Evolutionary conservation across 1,140 invertebrate species (phyloP), one percentile per base, ranked within the genome.

Genomic region (Eurytemora carolleeae): DNA sequence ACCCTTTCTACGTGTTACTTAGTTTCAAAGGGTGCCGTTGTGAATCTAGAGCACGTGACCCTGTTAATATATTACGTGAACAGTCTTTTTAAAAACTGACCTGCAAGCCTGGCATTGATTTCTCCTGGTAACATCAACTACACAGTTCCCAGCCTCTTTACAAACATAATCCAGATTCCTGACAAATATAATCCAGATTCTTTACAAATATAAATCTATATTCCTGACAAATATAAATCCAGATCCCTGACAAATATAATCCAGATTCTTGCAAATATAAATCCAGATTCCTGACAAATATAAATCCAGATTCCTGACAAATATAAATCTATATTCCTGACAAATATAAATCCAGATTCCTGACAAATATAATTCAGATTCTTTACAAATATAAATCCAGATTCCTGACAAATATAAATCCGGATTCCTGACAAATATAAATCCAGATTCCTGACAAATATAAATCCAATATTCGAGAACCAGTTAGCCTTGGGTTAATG

Each of bases 81-180:
- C 7, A n/a, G 31, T 44, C 7, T 44, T 7, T 12, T 7, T 12
- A 44, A 44, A 44, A 44, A 82, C 82, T 71, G 94, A 93, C 26
- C 91, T 79, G 68, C 91, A 96, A 0, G 90, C 86, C 72, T 96
- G 91, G 69, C 91, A 96, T 72, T 95, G 91, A 74, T 95, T 96
- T 22, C 91, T 73, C 54, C 90, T 75, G 0, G 85, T 88, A 0
- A 94, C 88, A 68, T 95, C 90, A 1, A 95, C 89, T 1, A 92
- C 76, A 69, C 91, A 95, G 3, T 78, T 77, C 0, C 85, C 85
- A 63, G 80, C 84, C 71, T 93, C 90, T 69, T 96, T 96, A 71
- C 91, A 96, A 2, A 89, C 80, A 72, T 93, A 94, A 69, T 90
- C 87, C 67, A 93, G 72, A 70, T 89, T 91, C 66, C 87, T 85